phyloP scores from a whole-genome alignment of 2,113 vertebrate genomes.

The Laticauda laticaudata region DNA sequence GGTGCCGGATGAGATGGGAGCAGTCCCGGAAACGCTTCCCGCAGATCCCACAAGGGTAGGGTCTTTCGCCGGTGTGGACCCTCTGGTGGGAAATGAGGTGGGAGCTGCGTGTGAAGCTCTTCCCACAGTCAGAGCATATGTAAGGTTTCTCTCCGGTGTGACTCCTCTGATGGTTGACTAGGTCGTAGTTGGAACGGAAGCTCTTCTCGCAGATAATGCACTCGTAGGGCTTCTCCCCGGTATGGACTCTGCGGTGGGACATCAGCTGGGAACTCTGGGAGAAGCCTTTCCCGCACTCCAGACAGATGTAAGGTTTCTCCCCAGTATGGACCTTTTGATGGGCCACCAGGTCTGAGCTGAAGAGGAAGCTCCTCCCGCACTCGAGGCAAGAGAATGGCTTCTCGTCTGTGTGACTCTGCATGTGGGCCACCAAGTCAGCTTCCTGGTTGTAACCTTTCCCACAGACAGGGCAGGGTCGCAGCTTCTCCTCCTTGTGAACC shows the following conservation, averaged over 20 bases:
- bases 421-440: constrained; percentile 76
- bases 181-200: constrained; percentile 67
- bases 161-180: constrained; percentile 69
- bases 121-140: constrained; percentile 61
- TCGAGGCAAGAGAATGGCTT: constrained; percentile 73
- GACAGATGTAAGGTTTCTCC: constrained; percentile 38
- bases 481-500: constrained; percentile 66
- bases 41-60: constrained; percentile 53
- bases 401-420: constrained; percentile 74
- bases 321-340: constrained; percentile 75
- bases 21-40: constrained; percentile 54
- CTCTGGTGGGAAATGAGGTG: constrained; percentile 66
- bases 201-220: constrained; percentile 34
- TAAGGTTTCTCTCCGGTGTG: constrained; percentile 70
- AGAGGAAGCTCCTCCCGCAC: constrained; percentile 78
- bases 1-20: constrained; percentile 31
- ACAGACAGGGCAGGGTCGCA: constrained; percentile 71
- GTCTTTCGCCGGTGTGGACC: constrained; percentile 50
- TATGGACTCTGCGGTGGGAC: constrained; percentile 66
- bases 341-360: constrained; percentile 75
- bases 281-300: constrained; percentile 51
- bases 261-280: constrained; percentile 46
- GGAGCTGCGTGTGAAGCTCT: constrained; percentile 68
- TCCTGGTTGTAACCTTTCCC: constrained; percentile 77
- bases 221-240: constrained; percentile 17